phyloP scores from a whole-genome alignment of 2,888 invertebrate species.

The Strigamia transsilvanica region DNA sequence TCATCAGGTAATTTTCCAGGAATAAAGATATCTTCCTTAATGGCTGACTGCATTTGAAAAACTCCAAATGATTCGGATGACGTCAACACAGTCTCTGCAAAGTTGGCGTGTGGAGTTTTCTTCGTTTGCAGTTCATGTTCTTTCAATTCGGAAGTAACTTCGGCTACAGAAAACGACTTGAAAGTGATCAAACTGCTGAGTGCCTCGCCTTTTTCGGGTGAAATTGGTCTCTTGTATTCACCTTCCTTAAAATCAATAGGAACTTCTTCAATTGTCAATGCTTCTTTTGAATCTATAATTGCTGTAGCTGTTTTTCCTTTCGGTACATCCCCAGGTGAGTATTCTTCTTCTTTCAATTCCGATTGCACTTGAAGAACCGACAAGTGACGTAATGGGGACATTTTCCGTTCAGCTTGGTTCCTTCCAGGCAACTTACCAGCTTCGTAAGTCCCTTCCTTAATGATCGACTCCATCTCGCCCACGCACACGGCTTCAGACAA shows the following conservation, averaged over 20 bases:
- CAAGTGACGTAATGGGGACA: conserved; percentile 51
- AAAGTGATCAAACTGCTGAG: neutral
- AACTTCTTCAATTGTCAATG: conserved; percentile 54
- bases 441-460: conserved; percentile 53
- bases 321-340: conserved; percentile 20
- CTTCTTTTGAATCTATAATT: conserved; percentile 50
- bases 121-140: conserved; percentile 52
- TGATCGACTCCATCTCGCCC: conserved; percentile 50
- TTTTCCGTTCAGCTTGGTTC: neutral
- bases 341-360: conserved; percentile 54
- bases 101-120: conserved; percentile 27
- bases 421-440: conserved; percentile 49
- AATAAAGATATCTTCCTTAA: conserved; percentile 55
- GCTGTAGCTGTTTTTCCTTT: conserved; percentile 50
- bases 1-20: conserved; percentile 62
- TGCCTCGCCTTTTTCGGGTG: neutral
- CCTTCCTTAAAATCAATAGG: conserved; percentile 53
- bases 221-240: neutral
- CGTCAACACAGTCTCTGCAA: conserved; percentile 21
- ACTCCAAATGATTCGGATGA: conserved; percentile 50
- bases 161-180: neutral
- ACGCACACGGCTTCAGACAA: conserved; percentile 51
- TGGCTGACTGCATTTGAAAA: conserved; percentile 52
- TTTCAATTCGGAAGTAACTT: conserved; percentile 50
- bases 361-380: conserved; percentile 52